These are phyloP conservation scores for Enteromius argenteus DNA, from an alignment of 2,797 vertebrate genomes.

Conservation along the genomic window DNA sequence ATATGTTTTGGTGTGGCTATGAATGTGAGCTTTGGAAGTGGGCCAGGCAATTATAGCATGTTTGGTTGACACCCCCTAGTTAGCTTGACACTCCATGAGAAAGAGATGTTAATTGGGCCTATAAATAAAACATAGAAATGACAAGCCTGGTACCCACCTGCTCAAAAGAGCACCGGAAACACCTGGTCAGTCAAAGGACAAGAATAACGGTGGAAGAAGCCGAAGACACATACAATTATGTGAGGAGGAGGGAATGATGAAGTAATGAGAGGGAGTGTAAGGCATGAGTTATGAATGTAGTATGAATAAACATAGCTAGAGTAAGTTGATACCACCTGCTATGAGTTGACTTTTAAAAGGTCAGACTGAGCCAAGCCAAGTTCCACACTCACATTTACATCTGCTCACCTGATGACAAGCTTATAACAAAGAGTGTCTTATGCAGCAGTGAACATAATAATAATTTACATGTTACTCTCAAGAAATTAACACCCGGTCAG, in stretches of 20 bases:
- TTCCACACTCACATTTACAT: conserved; percentile 8
- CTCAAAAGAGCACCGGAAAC: conserved; percentile 17
- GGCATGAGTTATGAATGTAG: background rate
- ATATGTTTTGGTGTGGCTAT: conserved; percentile 17
- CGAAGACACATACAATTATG: background rate
- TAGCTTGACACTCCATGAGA: conserved; percentile 18
- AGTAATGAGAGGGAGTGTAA: background rate
- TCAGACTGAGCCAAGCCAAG: conserved; percentile 8
- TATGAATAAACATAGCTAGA: conserved; percentile 11
- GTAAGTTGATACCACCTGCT: conserved; percentile 4
- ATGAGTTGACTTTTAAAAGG: conserved; percentile 31
- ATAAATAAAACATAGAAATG: conserved; percentile 29
- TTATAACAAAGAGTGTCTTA: background rate
- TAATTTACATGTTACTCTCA: background rate
- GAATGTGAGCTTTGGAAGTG: conserved; percentile 19
- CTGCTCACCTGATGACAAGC: conserved; percentile 5
- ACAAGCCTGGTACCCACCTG: conserved; percentile 19
- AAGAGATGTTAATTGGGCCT: conserved; percentile 4
- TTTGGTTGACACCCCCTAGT: conserved; percentile 9
- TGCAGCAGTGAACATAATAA: background rate
- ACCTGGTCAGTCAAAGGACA: conserved; percentile 8
- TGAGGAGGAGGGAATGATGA: background rate
- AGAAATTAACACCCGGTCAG: background rate
- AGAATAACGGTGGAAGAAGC: background rate
- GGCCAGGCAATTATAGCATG: background rate